phyloP scores from a whole-genome alignment of 2,113 vertebrate genomes.

The Sula dactylatra region DNA sequence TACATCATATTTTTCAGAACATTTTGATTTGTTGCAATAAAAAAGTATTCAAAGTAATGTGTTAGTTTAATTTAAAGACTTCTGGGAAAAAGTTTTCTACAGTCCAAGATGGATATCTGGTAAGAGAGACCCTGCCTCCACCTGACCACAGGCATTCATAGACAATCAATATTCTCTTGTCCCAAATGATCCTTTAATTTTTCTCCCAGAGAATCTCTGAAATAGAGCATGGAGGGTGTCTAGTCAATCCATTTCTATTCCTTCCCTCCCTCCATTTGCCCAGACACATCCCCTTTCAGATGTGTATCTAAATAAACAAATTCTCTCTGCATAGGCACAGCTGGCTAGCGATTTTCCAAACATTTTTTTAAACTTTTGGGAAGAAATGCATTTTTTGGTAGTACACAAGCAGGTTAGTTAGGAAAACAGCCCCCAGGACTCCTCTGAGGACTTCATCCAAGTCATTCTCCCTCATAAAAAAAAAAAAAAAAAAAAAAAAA shows the following conservation, averaged over 20 bases:
- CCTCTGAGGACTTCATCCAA: neutral
- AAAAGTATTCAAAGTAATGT: neutral
- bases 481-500: neutral
- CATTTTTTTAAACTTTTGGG: neutral
- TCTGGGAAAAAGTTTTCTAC: neutral
- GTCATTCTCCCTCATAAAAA: neutral
- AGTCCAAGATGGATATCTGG: neutral
- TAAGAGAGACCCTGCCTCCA: neutral
- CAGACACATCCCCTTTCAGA: neutral
- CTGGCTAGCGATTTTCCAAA: neutral
- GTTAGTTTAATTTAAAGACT: neutral
- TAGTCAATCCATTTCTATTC: neutral
- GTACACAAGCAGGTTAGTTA: neutral
- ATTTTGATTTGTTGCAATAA: neutral
- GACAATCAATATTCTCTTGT: neutral
- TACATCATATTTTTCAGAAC: neutral
- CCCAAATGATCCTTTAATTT: neutral
- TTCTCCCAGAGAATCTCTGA: neutral
- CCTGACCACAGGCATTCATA: neutral
- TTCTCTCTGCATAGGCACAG: neutral
- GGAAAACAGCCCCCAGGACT: neutral
- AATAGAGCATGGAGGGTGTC: neutral
- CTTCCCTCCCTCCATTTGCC: neutral
- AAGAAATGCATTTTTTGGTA: neutral
- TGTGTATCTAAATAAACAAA: neutral